Evolutionary conservation across 2,113 vertebrate genomes (phyloP), one percentile per base, ranked within the genome.

Genomic region (Trichechus manatus): DNA sequence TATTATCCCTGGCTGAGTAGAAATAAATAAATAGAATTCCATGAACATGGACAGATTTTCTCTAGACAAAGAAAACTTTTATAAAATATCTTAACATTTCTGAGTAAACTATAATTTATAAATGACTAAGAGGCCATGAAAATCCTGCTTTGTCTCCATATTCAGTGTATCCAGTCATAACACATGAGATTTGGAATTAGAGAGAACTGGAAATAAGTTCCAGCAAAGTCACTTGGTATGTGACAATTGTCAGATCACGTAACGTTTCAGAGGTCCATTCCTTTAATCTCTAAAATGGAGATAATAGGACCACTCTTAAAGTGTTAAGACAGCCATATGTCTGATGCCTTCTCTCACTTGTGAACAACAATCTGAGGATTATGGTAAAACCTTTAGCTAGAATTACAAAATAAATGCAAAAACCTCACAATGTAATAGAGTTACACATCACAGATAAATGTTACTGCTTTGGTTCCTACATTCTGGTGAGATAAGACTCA

Each of bases 391-490:
- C 0, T 66, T 86, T 72, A 59, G 9, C 5, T 83, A 59, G 56
- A 87, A 89, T 94, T 36, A 90, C 23, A 87, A 82, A 78, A 50
- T 44, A 44, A 92, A 64, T 63, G 9, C 56, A 59, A 91, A 89
- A 4, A 9, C 14, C 59, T 95, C 72, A 75, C 25, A 78, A 22
- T 42, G 81, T 75, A 70, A 61, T 63, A 17, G 19, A 85, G 6
- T 53, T 93, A 63, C 19, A 64, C 1, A 70, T 31, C 59, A 91
- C 5, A 81, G 20, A 63, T 59, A 53, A 94, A 64, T 77, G 5
- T 63, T 61, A 61, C 63, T 47, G 25, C 31, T 29, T 82, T 64
- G 1, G 22, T 64, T 85, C 44, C 31, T 39, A n/a, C 11, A 59
- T 2, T 63, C 27, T 88, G 29, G 6, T 59, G 23, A 39, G 10